phyloP scores from a whole-genome alignment of 2,797 vertebrate genomes.

The Salarias fasciatus region DNA sequence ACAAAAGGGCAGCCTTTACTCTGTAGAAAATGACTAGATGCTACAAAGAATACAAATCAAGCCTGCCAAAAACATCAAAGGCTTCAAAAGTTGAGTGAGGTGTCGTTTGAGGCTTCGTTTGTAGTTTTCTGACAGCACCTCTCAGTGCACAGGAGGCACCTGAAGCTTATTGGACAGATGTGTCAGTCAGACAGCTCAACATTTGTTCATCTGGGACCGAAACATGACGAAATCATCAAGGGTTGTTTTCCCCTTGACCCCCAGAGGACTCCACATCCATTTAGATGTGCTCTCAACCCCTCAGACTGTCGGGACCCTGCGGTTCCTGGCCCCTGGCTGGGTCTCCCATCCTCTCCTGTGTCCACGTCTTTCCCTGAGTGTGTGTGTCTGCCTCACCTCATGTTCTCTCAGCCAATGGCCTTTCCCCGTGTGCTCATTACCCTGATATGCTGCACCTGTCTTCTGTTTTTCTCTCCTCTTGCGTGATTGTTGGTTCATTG shows the following conservation, averaged over 20 bases:
- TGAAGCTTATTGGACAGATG: slow-evolving; percentile 19
- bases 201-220: slow-evolving; percentile 34
- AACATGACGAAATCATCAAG: slow-evolving; percentile 43
- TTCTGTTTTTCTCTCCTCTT: no score
- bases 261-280: slow-evolving; percentile 30
- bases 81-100: slow-evolving; percentile 21
- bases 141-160: slow-evolving; percentile 19
- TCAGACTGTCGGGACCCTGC: no score
- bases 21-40: slow-evolving; percentile 27
- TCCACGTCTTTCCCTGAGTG: no score
- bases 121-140: slow-evolving; percentile 19
- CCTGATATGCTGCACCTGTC: no score
- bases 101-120: slow-evolving; percentile 36
- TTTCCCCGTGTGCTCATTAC: no score
- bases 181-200: slow-evolving; percentile 27
- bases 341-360: no score
- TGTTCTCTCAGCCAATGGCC: no score
- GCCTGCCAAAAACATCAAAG: slow-evolving; percentile 17
- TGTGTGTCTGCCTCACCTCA: no score
- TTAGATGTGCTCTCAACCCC: slow-evolving; percentile 10
- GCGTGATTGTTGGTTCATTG: no score
- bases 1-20: slow-evolving; percentile 1
- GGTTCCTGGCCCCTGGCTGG: no score
- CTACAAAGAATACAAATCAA: slow-evolving; percentile 37
- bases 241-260: slow-evolving; percentile 28